These are phyloP conservation scores for Hirtodrosophila trivittata DNA, from an alignment of 2,888 invertebrate species.

Conservation along the genomic window DNA sequence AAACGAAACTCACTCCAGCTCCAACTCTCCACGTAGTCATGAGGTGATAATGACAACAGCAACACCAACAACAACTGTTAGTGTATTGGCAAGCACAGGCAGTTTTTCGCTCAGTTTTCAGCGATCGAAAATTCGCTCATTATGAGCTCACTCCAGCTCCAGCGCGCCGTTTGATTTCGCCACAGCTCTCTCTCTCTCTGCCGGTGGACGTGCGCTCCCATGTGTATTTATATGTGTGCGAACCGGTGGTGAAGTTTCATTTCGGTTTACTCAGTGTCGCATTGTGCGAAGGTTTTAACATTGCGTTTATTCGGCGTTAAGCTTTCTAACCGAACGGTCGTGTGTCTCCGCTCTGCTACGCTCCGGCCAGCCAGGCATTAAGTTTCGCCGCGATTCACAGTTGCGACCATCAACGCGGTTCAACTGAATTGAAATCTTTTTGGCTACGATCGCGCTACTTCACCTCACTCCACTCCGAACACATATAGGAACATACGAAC, in stretches of 20 bases:
- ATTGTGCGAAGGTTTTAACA: slow-evolving; percentile 62
- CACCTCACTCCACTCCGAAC: slow-evolving; percentile 3
- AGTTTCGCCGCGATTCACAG: slow-evolving; percentile 51
- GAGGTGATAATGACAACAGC: neutral
- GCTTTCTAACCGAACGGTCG: slow-evolving; percentile 83
- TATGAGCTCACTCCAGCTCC: slow-evolving; percentile 52
- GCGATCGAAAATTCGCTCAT: slow-evolving; percentile 32
- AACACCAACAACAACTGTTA: neutral
- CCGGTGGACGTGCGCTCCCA: no score
- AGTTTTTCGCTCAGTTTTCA: slow-evolving; percentile 15
- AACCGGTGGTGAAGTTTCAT: slow-evolving; percentile 63
- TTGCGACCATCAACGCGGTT: slow-evolving; percentile 32
- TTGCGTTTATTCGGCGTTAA: slow-evolving; percentile 81
- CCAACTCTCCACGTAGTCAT: no score
- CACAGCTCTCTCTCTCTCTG: slow-evolving; percentile 3
- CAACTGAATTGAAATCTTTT: slow-evolving; percentile 22
- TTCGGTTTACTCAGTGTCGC: slow-evolving; percentile 39
- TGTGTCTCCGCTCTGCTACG: slow-evolving; percentile 40
- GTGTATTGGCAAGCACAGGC: neutral
- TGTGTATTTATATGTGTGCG: slow-evolving; percentile 44
- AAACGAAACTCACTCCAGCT: no score
- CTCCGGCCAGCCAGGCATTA: slow-evolving; percentile 34
- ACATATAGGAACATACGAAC: neutral
- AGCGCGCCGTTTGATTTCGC: slow-evolving; percentile 27
- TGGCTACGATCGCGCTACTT: slow-evolving; percentile 39